These are phyloP conservation scores for Arctopsyche grandis DNA, from an alignment of 1,140 invertebrate genomes.

Conservation along the genomic window DNA sequence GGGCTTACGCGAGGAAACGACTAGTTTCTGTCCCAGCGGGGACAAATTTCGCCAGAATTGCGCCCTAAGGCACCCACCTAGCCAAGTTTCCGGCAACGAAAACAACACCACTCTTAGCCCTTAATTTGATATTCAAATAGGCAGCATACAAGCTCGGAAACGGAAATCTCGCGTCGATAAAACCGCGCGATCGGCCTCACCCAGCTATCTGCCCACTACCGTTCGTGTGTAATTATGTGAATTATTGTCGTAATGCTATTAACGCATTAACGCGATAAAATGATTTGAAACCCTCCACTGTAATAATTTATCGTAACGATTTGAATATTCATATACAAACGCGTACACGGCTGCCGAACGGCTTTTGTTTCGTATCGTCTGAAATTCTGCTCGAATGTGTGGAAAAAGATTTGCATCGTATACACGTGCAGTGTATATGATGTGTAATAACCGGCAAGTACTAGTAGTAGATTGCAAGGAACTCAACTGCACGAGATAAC, in stretches of 20 bases:
- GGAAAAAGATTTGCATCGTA: background rate
- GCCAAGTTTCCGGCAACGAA: background rate
- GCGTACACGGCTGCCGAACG: too few relatives aligned
- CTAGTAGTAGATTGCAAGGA: background rate
- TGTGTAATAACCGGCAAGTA: background rate
- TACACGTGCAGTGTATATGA: background rate
- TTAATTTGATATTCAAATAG: conserved; percentile 30
- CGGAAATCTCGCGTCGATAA: too few relatives aligned
- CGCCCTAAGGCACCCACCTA: background rate
- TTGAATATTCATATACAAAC: too few relatives aligned
- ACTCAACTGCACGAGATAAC: conserved; percentile 31
- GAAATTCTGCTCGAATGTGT: too few relatives aligned
- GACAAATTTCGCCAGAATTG: background rate
- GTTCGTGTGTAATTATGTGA: conserved; percentile 8
- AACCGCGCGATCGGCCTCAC: too few relatives aligned
- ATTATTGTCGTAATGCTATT: conserved; percentile 23
- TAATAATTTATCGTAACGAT: too few relatives aligned
- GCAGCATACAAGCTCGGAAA: too few relatives aligned
- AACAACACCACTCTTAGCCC: conserved; percentile 10
- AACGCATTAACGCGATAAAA: background rate
- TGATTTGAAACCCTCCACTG: too few relatives aligned
- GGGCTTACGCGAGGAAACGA: background rate
- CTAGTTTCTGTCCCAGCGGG: background rate
- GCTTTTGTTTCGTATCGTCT: too few relatives aligned
- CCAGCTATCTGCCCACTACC: too few relatives aligned